A percentile compares a stretch with the other conserved stretches of the same genome.
These are phyloP conservation scores for Ailuropoda melanoleuca DNA, from an alignment of 2,113 vertebrate species.

Conservation along the genomic window DNA sequence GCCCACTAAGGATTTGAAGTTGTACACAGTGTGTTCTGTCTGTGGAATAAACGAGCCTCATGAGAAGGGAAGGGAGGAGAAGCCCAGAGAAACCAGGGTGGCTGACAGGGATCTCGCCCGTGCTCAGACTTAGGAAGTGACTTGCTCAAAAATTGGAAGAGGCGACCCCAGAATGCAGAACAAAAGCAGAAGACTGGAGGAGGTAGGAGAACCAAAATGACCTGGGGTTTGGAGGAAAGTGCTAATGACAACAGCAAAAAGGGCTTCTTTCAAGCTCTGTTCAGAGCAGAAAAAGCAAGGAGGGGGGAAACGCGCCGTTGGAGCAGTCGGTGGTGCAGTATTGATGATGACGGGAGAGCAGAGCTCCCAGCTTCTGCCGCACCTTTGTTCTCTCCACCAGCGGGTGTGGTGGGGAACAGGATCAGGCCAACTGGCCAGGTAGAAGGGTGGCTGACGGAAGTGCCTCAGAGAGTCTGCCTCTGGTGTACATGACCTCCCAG, in stretches of 20 bases:
- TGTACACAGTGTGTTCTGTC: background rate
- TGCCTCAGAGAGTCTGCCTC: background rate
- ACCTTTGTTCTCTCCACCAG: background rate
- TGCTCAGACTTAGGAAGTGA: background rate
- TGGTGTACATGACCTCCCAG: background rate
- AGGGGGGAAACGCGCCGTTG: background rate
- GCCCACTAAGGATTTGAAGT: background rate
- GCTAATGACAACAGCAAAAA: background rate
- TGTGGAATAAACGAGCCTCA: background rate
- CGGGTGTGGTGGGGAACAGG: background rate
- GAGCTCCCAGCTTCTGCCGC: background rate
- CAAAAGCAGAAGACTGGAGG: background rate
- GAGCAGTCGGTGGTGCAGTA: background rate
- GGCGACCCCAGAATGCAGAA: background rate
- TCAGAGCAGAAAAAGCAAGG: background rate
- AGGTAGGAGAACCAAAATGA: background rate
- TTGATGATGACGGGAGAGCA: background rate
- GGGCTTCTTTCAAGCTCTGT: background rate
- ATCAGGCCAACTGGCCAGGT: background rate
- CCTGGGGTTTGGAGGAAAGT: background rate
- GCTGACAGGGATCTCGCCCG: background rate
- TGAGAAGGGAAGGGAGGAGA: background rate
- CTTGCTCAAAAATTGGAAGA: background rate
- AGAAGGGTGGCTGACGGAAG: background rate
- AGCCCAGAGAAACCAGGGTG: fast-evolving